Conservation (phyloP, 2,113 vertebrate species). For the Spilogale gracilis region DNA sequence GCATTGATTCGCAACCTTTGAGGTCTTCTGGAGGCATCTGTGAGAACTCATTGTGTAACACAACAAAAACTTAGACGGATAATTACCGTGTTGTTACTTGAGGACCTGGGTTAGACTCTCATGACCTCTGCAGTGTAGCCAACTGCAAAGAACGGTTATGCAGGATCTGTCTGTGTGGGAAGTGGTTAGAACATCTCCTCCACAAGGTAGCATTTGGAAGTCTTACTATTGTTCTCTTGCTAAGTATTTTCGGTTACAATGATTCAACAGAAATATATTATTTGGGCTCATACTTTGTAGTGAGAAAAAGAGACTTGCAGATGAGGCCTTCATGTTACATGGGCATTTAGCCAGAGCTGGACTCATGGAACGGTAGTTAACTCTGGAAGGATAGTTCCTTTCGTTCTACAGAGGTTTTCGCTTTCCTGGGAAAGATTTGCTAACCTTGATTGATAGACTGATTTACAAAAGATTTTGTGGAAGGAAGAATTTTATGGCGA, state of each 20-base stretch:
- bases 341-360: neutral
- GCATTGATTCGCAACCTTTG: neutral
- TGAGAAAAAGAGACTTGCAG: conserved; percentile 1
- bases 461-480: conserved; percentile 6
- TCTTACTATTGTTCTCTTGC: conserved; percentile 28
- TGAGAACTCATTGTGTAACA: neutral
- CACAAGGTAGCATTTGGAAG: neutral
- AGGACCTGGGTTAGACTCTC: neutral
- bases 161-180: neutral
- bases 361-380: neutral
- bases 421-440: neutral
- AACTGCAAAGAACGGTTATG: neutral
- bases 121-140: neutral
- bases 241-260: neutral
- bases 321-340: neutral
- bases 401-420: neutral
- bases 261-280: conserved; percentile 12
- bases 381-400: neutral
- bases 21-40: neutral
- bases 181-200: conserved; percentile 17
- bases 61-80: neutral
- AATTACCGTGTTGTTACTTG: neutral
- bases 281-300: neutral
- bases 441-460: neutral
- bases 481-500: neutral